Conservation (phyloP, 2,113 vertebrate species). For the Orthonyx spaldingii region DNA sequence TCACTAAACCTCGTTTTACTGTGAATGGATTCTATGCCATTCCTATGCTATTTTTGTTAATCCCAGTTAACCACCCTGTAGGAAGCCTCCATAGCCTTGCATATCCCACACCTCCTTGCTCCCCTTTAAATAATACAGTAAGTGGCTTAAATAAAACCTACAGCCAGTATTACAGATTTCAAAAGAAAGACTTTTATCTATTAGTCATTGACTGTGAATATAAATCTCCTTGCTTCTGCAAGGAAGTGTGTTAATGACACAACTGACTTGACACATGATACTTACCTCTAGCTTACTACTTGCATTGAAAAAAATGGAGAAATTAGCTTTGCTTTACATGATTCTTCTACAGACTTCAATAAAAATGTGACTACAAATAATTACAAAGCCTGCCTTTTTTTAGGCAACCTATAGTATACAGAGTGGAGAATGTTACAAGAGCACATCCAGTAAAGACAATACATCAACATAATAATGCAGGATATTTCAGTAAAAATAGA, state of each 20-base stretch:
- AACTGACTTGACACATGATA: not conserved
- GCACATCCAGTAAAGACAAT: conserved; percentile 64
- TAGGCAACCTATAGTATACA: conserved; percentile 64
- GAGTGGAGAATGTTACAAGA: conserved; percentile 69
- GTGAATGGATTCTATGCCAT: not conserved
- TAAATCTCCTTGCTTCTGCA: not conserved
- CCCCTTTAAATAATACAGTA: not conserved
- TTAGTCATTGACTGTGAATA: not conserved
- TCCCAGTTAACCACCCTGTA: not conserved
- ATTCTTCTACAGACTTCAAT: conserved; percentile 70
- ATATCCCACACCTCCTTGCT: not conserved
- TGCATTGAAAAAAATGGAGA: conserved; percentile 60
- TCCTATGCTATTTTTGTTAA: not conserved
- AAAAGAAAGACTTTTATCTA: conserved; percentile 29
- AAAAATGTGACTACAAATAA: conserved; percentile 76
- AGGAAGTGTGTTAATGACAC: not conserved
- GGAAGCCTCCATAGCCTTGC: not conserved
- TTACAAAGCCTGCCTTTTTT: conserved; percentile 70
- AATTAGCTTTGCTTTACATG: conserved; percentile 61
- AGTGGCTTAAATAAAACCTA: conserved; percentile 34
- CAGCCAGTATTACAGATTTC: conserved; percentile 7
- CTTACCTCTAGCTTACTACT: conserved; percentile 45
- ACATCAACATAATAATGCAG: conserved; percentile 75
- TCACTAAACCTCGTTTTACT: not conserved
- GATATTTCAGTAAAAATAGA: conserved; percentile 95